Base-by-base conservation (phyloP, 2,888 invertebrate species). In the Tipula vernalis region DNA sequence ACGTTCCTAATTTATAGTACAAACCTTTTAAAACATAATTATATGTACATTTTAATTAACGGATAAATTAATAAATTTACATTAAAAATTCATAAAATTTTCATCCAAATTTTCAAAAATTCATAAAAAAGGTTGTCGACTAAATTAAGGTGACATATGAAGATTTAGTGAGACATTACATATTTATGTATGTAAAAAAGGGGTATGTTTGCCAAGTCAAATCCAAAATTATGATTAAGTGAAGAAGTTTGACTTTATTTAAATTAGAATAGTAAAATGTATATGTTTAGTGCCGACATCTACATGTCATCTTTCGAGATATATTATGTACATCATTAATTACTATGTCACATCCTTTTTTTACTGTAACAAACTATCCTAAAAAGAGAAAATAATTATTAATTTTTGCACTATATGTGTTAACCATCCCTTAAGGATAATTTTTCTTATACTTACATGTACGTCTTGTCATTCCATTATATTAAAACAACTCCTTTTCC, bases 341-440 rank as follows among this genome's bases (percentile, higher is more conserved):
- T 71, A 71, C 71, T 28, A 71, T 10, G 8, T n/a, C 51, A 51
- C n/a, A 51, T 51, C 51, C 44, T 15, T 51, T 51, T 18, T 71
- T 71, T 71, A 71, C 28, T 18, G 28, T 71, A 71, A 1, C 2
- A 18, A 57, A 57, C 57, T 57, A 57, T 18, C 15, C 2, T 1
- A 57, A 57, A 28, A 15, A 57, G 1, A 15, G 18, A 18, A 6
- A 71, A 71, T 71, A 2, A 71, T 71, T 71, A 71, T 71, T 71
- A 71, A 71, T 71, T 71, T 28, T 28, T 71, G n/a, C 28, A 71
- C 18, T 28, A 28, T 71, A 71, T 71, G 71, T 71, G 71, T 2
- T 71, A 71, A 71, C 71, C 71, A 71, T 71, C 71, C 71, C 71
- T 71, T 71, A 71, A 71, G 71, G 71, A 71, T 71, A 71, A 71